These are phyloP conservation scores for Meteorus cinctellus DNA, from an alignment of 2,888 invertebrate genomes.

Conservation along the genomic window DNA sequence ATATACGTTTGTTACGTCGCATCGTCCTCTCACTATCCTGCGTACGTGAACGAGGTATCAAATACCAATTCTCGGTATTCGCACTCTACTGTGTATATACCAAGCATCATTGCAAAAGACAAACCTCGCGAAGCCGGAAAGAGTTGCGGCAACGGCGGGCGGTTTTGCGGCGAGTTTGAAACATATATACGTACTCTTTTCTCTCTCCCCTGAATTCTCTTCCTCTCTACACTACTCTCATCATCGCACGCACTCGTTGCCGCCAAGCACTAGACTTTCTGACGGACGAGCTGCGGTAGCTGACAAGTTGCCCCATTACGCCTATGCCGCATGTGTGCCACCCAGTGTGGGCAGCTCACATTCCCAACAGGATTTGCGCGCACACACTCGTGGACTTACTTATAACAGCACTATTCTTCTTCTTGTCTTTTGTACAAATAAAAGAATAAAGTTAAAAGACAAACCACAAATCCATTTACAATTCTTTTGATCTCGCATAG, in stretches of 20 bases:
- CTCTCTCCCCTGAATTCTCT: background rate
- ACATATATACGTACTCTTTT: background rate
- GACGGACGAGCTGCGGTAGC: slow-evolving; percentile 68
- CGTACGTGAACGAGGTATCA: slow-evolving; percentile 65
- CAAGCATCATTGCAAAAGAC: slow-evolving; percentile 38
- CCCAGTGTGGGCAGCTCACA: slow-evolving; percentile 65
- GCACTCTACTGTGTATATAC: slow-evolving; percentile 40
- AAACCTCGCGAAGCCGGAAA: slow-evolving; percentile 45
- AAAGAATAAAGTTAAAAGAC: background rate
- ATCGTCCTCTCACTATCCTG: slow-evolving; percentile 10
- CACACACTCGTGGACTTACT: slow-evolving; percentile 53
- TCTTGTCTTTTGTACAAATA: slow-evolving; percentile 6
- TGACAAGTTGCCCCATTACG: slow-evolving; percentile 69
- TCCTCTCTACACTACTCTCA: background rate
- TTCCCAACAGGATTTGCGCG: slow-evolving; percentile 63
- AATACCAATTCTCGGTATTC: slow-evolving; percentile 62
- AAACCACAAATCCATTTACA: background rate
- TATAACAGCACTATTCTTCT: slow-evolving; percentile 1
- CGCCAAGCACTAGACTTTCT: slow-evolving; percentile 53
- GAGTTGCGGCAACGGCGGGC: slow-evolving; percentile 9
- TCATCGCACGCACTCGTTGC: slow-evolving; percentile 6
- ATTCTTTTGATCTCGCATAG: background rate
- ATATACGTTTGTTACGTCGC: slow-evolving; percentile 39
- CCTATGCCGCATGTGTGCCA: slow-evolving; percentile 64
- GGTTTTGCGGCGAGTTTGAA: slow-evolving; percentile 18